Percentiles rank a stretch among this genome's conserved stretches.
phyloP scores from a whole-genome alignment of 2,888 invertebrate species.

The Seira ritae region DNA sequence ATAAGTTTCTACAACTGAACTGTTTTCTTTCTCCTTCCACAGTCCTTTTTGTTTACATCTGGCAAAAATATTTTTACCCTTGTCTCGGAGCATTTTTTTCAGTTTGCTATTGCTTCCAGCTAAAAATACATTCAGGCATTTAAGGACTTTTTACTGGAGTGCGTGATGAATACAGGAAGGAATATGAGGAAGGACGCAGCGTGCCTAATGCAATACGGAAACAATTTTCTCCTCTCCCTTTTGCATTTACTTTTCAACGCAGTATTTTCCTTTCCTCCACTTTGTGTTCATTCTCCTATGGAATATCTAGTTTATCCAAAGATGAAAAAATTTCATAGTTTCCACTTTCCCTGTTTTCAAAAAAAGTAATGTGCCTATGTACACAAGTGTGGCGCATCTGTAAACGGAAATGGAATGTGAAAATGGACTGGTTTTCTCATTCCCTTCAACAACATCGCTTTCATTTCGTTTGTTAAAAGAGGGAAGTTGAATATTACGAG shows the following conservation, averaged over 20 bases:
- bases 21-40: slow-evolving; percentile 45
- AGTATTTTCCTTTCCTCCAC: not conserved
- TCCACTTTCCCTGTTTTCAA: not conserved
- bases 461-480: not conserved
- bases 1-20: slow-evolving; percentile 22
- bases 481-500: not conserved
- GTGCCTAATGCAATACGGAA: slow-evolving; percentile 62
- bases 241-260: slow-evolving; percentile 4
- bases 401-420: slow-evolving; percentile 54
- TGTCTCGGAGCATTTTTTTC: slow-evolving; percentile 35
- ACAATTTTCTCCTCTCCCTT: slow-evolving; percentile 53
- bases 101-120: slow-evolving; percentile 33
- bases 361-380: slow-evolving; percentile 11
- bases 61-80: slow-evolving; percentile 45
- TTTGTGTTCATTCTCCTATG: not conserved
- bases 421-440: slow-evolving; percentile 43
- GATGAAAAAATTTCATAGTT: not conserved
- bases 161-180: not conserved
- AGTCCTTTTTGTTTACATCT: slow-evolving; percentile 49
- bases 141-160: slow-evolving; percentile 9
- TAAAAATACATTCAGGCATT: not conserved
- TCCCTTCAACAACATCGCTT: not conserved
- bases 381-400: slow-evolving; percentile 29
- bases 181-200: slow-evolving; percentile 26
- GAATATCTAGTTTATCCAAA: not conserved